These are phyloP conservation scores for Lasioglossum calceatum DNA, from an alignment of 2,888 invertebrate species.

Conservation along the genomic window DNA sequence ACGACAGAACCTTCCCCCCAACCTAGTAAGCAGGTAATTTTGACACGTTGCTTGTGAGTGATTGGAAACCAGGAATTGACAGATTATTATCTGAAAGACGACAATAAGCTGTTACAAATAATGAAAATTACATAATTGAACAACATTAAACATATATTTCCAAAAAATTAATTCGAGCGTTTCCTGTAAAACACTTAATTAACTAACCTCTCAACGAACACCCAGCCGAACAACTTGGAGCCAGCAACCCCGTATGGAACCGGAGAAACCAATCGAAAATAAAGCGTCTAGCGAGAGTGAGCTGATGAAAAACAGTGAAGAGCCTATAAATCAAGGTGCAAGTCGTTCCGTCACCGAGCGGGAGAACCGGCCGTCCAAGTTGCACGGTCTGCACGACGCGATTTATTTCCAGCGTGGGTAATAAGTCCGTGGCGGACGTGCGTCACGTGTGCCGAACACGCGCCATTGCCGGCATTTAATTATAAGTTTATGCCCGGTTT, in stretches of 20 bases:
- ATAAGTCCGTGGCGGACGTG: slow-evolving; percentile 40
- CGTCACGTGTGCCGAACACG: slow-evolving; percentile 58
- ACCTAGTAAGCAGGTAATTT: too few species aligned
- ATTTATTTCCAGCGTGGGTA: slow-evolving; percentile 41
- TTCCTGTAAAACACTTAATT: too few species aligned
- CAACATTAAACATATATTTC: too few species aligned
- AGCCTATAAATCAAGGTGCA: background rate
- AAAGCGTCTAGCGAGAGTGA: background rate
- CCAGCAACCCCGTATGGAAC: background rate
- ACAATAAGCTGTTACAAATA: too few species aligned
- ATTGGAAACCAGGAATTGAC: too few species aligned
- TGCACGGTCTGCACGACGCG: background rate
- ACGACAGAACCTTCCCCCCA: too few species aligned
- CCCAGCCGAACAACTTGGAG: background rate
- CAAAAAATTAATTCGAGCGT: too few species aligned
- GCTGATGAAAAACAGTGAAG: background rate
- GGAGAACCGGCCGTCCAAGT: background rate
- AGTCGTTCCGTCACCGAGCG: background rate
- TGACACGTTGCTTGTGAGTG: too few species aligned
- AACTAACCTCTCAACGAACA: too few species aligned
- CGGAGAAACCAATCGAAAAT: background rate
- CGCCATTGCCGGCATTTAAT: slow-evolving; percentile 74
- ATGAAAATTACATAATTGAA: too few species aligned
- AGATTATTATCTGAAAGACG: too few species aligned
- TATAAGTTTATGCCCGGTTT: slow-evolving; percentile 74